A percentile compares a stretch with the other conserved stretches of the same genome.
Conservation (phyloP, 30 jellyfish, hydroid and myxozoan genomes). For the Pelagia noctiluca region DNA sequence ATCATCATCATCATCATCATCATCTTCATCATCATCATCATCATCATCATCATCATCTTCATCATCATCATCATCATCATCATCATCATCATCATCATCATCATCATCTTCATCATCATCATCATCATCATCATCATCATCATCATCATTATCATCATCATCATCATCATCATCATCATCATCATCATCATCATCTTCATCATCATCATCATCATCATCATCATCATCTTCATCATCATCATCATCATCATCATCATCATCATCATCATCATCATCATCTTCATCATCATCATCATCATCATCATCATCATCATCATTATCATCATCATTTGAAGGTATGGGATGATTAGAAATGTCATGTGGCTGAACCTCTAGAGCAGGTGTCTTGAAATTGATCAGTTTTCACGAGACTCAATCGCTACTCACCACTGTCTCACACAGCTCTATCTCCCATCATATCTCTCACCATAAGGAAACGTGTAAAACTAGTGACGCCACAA, state of each 20-base stretch:
- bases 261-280: conserved; percentile 34
- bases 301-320: conserved; percentile 21
- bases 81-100: conserved; percentile 22
- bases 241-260: conserved; percentile 28
- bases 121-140: conserved; percentile 34
- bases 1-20: conserved; percentile 35
- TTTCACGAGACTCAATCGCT: too few relatives aligned
- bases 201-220: conserved; percentile 26
- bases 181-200: conserved; percentile 18
- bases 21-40: conserved; percentile 29
- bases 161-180: conserved; percentile 28
- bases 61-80: conserved; percentile 29
- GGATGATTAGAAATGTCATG: too few relatives aligned
- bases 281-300: conserved; percentile 32
- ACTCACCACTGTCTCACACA: too few relatives aligned
- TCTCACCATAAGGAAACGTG: too few relatives aligned
- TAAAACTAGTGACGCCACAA: too few relatives aligned
- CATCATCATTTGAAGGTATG: conserved; percentile 10
- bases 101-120: conserved; percentile 39
- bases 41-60: conserved; percentile 29
- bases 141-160: conserved; percentile 27
- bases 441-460: too few relatives aligned
- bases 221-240: conserved; percentile 17
- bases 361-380: too few relatives aligned
- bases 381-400: too few relatives aligned